Percentiles rank a stretch among this genome's conserved stretches.
phyloP scores from a whole-genome alignment of 2,113 vertebrate genomes.

The Apodemus speciosus region DNA sequence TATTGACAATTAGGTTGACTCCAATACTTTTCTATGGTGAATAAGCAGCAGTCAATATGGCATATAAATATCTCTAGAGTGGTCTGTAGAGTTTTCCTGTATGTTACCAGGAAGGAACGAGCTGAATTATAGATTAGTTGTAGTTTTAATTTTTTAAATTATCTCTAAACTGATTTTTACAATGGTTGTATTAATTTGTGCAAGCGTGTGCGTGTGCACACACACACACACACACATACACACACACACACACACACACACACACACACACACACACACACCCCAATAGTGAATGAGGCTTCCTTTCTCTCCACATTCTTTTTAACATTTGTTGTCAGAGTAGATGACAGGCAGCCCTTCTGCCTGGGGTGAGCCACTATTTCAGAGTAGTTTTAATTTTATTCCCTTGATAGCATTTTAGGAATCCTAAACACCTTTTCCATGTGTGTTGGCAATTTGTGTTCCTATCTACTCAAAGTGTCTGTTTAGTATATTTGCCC shows the following conservation, averaged over 20 bases:
- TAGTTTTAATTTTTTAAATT: not conserved
- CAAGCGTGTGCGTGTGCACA: fast-evolving
- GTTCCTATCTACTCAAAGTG: not conserved
- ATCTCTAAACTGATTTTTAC: not conserved
- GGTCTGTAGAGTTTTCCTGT: too few relatives aligned
- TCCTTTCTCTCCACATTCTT: not conserved
- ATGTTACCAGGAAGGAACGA: not conserved
- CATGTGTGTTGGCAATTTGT: not conserved
- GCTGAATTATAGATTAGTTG: not conserved
- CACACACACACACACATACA: not conserved
- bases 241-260: too few relatives aligned
- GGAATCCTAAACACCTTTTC: not conserved
- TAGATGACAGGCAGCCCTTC: not conserved
- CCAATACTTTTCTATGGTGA: not conserved
- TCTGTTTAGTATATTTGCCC: not conserved
- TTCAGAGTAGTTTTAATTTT: not conserved
- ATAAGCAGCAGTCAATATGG: not conserved
- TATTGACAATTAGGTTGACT: not conserved
- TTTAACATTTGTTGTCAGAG: not conserved
- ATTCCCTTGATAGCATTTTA: not conserved
- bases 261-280: not conserved
- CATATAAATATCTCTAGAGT: not conserved
- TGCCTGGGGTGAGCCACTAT: not conserved
- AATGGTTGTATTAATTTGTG: not conserved
- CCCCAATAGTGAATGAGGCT: not conserved